Conservation (phyloP, 2,113 vertebrate species). For the Poeciliopsis occidentalis region DNA sequence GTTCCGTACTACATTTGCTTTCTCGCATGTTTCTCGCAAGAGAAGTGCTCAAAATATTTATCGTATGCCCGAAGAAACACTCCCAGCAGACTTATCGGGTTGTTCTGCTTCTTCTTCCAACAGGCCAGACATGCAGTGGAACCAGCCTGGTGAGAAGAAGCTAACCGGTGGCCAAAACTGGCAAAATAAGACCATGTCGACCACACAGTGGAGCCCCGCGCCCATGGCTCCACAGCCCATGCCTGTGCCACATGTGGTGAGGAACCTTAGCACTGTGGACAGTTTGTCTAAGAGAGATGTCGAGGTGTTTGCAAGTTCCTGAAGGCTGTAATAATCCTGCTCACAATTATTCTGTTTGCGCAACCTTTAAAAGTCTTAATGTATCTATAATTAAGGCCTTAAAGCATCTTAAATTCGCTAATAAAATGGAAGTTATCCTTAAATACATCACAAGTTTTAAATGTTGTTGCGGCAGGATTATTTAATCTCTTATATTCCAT, state of each 20-base stretch:
- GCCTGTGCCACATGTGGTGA: conserved; percentile 86
- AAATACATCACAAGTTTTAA: too few relatives aligned
- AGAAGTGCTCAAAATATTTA: too few relatives aligned
- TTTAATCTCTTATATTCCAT: too few relatives aligned
- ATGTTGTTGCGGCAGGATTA: too few relatives aligned
- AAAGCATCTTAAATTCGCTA: too few relatives aligned
- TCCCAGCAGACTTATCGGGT: background rate
- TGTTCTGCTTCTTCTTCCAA: background rate
- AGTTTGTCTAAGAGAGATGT: background rate
- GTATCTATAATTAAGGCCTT: too few relatives aligned
- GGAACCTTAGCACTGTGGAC: background rate
- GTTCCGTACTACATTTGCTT: too few relatives aligned
- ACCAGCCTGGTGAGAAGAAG: conserved; percentile 87
- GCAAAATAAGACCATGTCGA: conserved; percentile 89
- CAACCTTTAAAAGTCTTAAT: too few relatives aligned
- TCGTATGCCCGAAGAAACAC: background rate
- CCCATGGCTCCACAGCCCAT: conserved; percentile 83
- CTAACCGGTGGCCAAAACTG: conserved; percentile 88
- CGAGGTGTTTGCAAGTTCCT: conserved; percentile 15
- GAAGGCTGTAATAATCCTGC: background rate
- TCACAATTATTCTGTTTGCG: too few relatives aligned
- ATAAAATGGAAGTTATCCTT: too few relatives aligned
- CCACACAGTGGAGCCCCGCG: conserved; percentile 84
- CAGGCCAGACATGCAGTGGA: conserved; percentile 89
- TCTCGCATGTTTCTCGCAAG: too few relatives aligned